Evolutionary conservation across 2,113 vertebrate species (phyloP), one percentile per base, ranked within the genome.

Genomic region (Calyptommatus sinebrachiatus): DNA sequence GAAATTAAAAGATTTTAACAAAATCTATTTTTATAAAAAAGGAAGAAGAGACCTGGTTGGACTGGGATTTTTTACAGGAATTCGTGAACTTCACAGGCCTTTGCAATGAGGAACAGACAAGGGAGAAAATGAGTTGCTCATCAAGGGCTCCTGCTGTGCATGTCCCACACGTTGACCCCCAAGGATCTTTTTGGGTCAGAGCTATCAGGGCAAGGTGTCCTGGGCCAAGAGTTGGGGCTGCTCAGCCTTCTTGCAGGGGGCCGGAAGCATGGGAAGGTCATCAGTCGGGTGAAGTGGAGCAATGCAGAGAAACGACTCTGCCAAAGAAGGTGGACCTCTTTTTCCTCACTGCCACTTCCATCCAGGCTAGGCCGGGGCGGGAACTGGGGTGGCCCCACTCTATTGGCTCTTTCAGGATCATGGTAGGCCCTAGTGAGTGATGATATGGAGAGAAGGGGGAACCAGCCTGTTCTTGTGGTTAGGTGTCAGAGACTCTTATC

Each of bases 1-100:
- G 26, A 77, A 41, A 16, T 63, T 62, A 45, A 79, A 86, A 83
- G 68, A 73, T 57, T 74, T 78, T 90, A 95, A 92, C 95, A 94
- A 94, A 95, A 96, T 96, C 95, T 96, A 96, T 96, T 96, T 96
- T 96, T 96, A 95, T 96, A 96, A 95, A 94, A 94, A 95, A 92
- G 93, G 94, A 88, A 72, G 5, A 65, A 91, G 89, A 96, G 94
- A 96, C 94, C 94, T 95, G 95, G 95, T 94, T 95, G 95, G 94
- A 94, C 94, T 95, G 95, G 94, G 94, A 95, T 95, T 96, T 96
- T 96, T 96, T 96, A 96, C 96, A 94, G 94, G 77, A 77, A 95
- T 96, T 96, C 95, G 96, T 96, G 95, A 95, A 93, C 91, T 94
- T 94, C 91, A 92, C 77, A 85, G 41, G 74, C 62, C 83, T 16